A percentile compares a stretch with the other conserved stretches of the same genome.
These are phyloP conservation scores for Pantherophis alleghaniensis DNA, from an alignment of 2,797 vertebrate species.

Conservation along the genomic window DNA sequence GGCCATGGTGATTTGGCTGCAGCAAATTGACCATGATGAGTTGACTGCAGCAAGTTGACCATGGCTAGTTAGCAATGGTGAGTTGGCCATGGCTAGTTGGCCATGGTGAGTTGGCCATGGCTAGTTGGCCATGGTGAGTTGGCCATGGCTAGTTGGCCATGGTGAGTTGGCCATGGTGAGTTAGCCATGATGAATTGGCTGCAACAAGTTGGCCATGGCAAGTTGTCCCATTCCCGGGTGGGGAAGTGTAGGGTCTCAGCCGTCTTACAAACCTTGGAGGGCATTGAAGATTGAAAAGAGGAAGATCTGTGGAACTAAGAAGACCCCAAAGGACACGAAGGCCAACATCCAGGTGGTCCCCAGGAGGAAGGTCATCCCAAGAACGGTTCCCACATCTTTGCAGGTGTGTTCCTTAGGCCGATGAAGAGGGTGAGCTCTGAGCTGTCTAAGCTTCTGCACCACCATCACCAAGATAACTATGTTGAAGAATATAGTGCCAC, in stretches of 20 bases:
- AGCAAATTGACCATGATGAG: no score
- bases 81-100: rapidly evolving
- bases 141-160: neutral
- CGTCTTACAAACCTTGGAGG: conserved; percentile 69
- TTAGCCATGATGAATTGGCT: neutral
- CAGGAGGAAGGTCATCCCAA: conserved; percentile 79
- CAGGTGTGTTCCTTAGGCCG: neutral
- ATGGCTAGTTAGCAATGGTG: no score
- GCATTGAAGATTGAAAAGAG: conserved; percentile 83
- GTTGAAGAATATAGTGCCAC: conserved; percentile 73
- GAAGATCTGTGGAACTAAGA: conserved; percentile 73
- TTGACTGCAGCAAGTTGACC: no score
- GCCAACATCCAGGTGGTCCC: conserved; percentile 79
- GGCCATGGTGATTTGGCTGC: no score
- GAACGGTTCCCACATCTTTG: conserved; percentile 47
- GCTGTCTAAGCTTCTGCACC: conserved; percentile 19
- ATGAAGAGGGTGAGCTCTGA: neutral
- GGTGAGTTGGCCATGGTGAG: neutral
- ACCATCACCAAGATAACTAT: conserved; percentile 69
- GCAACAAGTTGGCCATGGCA: neutral
- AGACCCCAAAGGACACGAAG: conserved; percentile 70
- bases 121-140: neutral
- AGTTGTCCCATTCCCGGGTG: neutral
- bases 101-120: no score
- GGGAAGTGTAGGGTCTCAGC: rapidly evolving